Evolutionary conservation across 2,888 invertebrate genomes (phyloP).

Genomic region (Epirrhoe tristata): DNA sequence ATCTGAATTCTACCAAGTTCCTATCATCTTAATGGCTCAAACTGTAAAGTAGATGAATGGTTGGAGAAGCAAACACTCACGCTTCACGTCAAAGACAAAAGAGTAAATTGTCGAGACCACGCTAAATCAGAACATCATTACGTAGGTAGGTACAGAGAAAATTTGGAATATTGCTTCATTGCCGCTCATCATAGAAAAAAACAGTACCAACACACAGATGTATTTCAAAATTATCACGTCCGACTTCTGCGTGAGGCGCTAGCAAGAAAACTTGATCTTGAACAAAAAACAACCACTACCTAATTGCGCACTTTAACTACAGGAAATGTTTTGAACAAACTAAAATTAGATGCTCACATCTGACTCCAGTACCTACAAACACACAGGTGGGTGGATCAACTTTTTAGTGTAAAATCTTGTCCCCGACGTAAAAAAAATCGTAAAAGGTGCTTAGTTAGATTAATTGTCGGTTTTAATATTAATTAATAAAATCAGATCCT

Average conservation of each 20-base stretch:
- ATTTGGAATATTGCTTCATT: slow-evolving; percentile 60
- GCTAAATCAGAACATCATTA: slow-evolving; percentile 57
- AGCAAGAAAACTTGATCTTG: slow-evolving; percentile 58
- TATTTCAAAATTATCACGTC: slow-evolving; percentile 62
- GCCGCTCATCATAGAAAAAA: slow-evolving; percentile 54
- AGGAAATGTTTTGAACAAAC: slow-evolving; percentile 60
- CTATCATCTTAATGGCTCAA: slow-evolving; percentile 45
- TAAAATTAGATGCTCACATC: slow-evolving; percentile 47
- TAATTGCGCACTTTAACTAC: slow-evolving; percentile 60
- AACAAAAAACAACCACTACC: slow-evolving; percentile 59
- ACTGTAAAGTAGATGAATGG: slow-evolving; percentile 62
- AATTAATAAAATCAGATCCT: too few species aligned
- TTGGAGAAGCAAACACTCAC: slow-evolving; percentile 51
- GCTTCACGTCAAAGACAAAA: slow-evolving; percentile 47
- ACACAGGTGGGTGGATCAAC: too few species aligned
- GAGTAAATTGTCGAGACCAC: slow-evolving; percentile 62
- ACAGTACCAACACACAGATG: slow-evolving; percentile 52
- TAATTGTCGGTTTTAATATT: too few species aligned
- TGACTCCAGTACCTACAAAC: slow-evolving; percentile 38
- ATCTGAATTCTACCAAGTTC: slow-evolving; percentile 44
- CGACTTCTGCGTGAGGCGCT: slow-evolving; percentile 56
- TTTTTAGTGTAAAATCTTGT: too few species aligned
- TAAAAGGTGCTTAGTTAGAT: too few species aligned
- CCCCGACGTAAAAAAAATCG: too few species aligned
- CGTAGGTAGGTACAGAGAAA: slow-evolving; percentile 55